Base-by-base conservation (phyloP, 2,888 invertebrate genomes). In the Gymnoscelis rufifasciata region DNA sequence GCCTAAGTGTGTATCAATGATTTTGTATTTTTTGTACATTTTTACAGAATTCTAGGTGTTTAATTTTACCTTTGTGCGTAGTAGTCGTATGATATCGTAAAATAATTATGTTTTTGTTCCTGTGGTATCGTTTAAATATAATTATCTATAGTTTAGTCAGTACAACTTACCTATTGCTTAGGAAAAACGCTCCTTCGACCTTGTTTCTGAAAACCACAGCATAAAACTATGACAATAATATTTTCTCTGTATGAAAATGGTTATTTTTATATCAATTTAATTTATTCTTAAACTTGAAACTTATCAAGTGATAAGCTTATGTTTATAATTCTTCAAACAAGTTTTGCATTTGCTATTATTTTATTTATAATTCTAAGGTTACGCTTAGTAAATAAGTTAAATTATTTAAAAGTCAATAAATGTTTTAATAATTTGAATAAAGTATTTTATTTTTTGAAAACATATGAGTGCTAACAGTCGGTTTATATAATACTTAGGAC, bases 391-490 rank as follows among this genome's bases (percentile, higher is more conserved):
- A 71, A 73, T 78, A 83, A 79, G 82, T 72, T 83, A 84, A 86
- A 86, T 88, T 88, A 86, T 86, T 78, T 78, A 78, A 86, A 84
- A 86, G 84, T 86, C 86, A 87, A 86, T 86, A 86, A 84, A 82
- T 79, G 81, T 80, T 83, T 81, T 80, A 78, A 78, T 80, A 75
- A 68, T 68, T 73, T 69, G n/a, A 57, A 53, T 55, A 50, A 13
- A 10, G 38, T 60, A 41, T 57, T 62, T 72, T 70, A 59, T 72
- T 78, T 13, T 33, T n/a, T n/a, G n/a, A n/a, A n/a, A n/a, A n/a
- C n/a, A n/a, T n/a, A n/a, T n/a, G n/a, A n/a, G n/a, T n/a, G n/a
- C n/a, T n/a, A n/a, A n/a, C n/a, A n/a, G n/a, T n/a, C n/a, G n/a
- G n/a, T n/a, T n/a, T n/a, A n/a, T n/a, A n/a, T n/a, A n/a, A n/a